phyloP scores from a whole-genome alignment of 2,113 vertebrate species.

The Aplodontia rufa region DNA sequence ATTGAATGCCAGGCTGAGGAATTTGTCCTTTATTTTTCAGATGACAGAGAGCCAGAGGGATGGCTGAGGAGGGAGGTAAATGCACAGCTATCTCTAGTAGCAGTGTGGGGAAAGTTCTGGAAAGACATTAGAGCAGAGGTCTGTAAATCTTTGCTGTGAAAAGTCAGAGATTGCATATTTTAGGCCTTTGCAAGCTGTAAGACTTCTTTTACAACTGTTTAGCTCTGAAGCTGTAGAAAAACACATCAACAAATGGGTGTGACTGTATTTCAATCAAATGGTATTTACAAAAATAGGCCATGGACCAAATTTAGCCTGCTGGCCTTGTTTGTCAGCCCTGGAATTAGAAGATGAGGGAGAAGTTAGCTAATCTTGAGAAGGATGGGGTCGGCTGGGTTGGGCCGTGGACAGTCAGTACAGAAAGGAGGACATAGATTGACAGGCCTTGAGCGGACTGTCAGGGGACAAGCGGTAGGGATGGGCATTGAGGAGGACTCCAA shows the following conservation, averaged over 20 bases:
- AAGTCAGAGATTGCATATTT: not conserved
- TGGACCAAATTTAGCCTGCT: not conserved
- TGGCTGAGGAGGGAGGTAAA: not conserved
- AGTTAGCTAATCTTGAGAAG: not conserved
- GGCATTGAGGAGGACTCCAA: not conserved
- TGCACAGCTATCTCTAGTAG: not conserved
- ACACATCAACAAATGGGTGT: not conserved
- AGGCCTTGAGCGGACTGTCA: not conserved
- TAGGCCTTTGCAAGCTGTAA: not conserved
- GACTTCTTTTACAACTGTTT: slow-evolving; percentile 15
- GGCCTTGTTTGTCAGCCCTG: not conserved
- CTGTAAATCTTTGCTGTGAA: not conserved
- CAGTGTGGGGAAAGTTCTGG: not conserved
- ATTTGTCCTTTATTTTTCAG: not conserved
- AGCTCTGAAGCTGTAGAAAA: not conserved
- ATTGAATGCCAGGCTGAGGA: not conserved
- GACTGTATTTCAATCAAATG: not conserved
- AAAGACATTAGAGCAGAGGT: not conserved
- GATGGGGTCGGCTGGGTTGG: not conserved
- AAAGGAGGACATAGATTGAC: not conserved
- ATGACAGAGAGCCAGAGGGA: not conserved
- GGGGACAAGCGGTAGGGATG: not conserved
- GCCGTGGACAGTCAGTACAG: not conserved
- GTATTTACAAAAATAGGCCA: not conserved
- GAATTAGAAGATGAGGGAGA: not conserved